These are phyloP conservation scores for Cryptus armator DNA, from an alignment of 2,888 invertebrate species.

Conservation along the genomic window DNA sequence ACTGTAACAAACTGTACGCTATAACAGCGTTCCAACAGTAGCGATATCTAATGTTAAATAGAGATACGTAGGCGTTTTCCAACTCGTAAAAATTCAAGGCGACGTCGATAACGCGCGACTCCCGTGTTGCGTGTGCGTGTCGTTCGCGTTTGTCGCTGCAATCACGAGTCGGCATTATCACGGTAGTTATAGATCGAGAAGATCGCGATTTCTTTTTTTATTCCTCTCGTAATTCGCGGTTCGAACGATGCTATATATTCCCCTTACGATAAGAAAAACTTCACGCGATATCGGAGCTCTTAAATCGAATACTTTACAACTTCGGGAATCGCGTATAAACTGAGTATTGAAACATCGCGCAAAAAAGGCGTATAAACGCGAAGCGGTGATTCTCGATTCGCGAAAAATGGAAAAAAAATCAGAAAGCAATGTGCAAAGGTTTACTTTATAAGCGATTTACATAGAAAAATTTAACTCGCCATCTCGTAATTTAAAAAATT, in stretches of 20 bases:
- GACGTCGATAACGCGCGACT: slow-evolving; percentile 48
- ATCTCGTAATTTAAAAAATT: no score
- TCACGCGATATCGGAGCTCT: background rate
- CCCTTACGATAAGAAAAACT: slow-evolving; percentile 27
- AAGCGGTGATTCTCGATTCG: background rate
- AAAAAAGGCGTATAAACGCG: background rate
- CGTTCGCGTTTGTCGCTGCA: background rate
- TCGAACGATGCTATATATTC: background rate
- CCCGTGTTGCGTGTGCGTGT: slow-evolving; percentile 12
- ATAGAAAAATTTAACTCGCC: no score
- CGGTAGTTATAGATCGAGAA: slow-evolving; percentile 50
- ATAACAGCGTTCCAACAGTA: background rate
- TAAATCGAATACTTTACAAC: background rate
- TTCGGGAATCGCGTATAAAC: background rate
- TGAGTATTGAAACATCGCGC: background rate
- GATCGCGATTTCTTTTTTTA: slow-evolving; percentile 23
- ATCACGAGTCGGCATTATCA: slow-evolving; percentile 36
- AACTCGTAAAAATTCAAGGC: slow-evolving; percentile 64
- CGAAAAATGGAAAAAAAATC: no score
- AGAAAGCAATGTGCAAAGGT: no score
- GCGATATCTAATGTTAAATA: slow-evolving; percentile 2
- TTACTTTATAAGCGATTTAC: no score
- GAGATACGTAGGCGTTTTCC: slow-evolving; percentile 47
- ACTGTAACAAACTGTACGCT: slow-evolving; percentile 4
- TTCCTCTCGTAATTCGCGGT: background rate